A percentile compares a stretch with the other conserved stretches of the same genome.
phyloP scores from a whole-genome alignment of 2,888 invertebrate species.

The Scrobipalpa costella region DNA sequence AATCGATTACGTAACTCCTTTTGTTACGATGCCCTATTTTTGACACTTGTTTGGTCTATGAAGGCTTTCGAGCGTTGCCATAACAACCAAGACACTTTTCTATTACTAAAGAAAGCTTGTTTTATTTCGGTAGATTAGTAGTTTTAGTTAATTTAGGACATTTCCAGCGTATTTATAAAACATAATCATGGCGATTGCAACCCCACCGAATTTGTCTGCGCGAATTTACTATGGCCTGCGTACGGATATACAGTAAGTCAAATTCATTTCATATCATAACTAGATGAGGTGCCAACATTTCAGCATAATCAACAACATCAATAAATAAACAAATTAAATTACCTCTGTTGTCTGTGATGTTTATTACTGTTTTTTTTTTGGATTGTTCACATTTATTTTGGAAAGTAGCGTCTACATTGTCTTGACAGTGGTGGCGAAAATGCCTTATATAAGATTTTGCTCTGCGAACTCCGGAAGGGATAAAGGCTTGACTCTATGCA shows the following conservation, averaged over 20 bases:
- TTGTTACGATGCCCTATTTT: background rate
- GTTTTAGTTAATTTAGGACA: slow-evolving; percentile 36
- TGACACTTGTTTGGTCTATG: slow-evolving; percentile 5
- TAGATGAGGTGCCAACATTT: background rate
- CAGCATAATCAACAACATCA: background rate
- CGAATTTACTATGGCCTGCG: slow-evolving; percentile 83
- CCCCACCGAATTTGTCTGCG: slow-evolving; percentile 79
- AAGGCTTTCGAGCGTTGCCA: slow-evolving; percentile 26
- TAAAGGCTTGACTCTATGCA: too few species aligned
- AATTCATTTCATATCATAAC: background rate
- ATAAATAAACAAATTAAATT: too few species aligned
- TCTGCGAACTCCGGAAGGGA: too few species aligned
- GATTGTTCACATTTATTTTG: too few species aligned
- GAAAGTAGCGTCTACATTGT: too few species aligned
- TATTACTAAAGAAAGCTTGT: slow-evolving; percentile 7
- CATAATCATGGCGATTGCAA: slow-evolving; percentile 53
- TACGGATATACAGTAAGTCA: slow-evolving; percentile 80
- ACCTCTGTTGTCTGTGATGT: too few species aligned
- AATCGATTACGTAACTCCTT: slow-evolving; percentile 10
- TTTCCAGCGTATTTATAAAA: slow-evolving; percentile 35
- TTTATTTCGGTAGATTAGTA: slow-evolving; percentile 10
- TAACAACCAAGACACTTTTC: slow-evolving; percentile 26
- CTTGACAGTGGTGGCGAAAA: too few species aligned
- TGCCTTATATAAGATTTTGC: too few species aligned
- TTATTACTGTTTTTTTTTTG: too few species aligned